Evolutionary conservation across 2,113 vertebrate genomes (phyloP).

Genomic region (Hemicordylus capensis): DNA sequence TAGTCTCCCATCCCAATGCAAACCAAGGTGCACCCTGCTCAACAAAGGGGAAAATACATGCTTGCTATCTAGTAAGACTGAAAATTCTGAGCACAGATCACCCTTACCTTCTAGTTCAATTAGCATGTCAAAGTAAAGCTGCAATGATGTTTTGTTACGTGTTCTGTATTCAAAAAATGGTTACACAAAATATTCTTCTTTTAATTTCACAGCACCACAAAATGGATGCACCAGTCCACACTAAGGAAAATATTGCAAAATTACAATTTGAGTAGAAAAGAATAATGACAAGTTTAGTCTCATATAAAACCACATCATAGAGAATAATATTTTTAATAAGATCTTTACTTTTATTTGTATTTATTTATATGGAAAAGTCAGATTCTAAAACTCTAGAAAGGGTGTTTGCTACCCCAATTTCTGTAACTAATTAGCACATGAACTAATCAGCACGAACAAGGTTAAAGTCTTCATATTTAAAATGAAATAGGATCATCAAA

Average conservation of each 20-base stretch:
- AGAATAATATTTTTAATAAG: slow-evolving; percentile 50
- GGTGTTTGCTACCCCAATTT: neutral
- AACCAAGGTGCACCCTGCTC: too few species aligned
- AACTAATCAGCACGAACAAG: slow-evolving; percentile 1
- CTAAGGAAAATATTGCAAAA: neutral
- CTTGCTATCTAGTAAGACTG: neutral
- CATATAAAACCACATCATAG: slow-evolving; percentile 53
- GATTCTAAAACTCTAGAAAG: neutral
- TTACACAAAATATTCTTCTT: neutral
- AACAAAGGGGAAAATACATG: too few species aligned
- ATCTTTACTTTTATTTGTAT: neutral
- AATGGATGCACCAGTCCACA: neutral
- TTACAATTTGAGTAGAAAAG: neutral
- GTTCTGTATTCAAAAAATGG: neutral
- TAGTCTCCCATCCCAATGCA: too few species aligned
- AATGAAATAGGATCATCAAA: slow-evolving; percentile 40
- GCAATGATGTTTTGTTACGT: neutral
- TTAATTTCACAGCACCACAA: neutral
- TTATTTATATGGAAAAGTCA: neutral
- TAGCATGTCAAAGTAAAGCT: neutral
- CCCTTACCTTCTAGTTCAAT: neutral
- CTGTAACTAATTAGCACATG: slow-evolving; percentile 30
- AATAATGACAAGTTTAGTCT: slow-evolving; percentile 56
- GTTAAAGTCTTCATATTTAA: slow-evolving; percentile 17
- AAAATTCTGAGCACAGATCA: too few species aligned